Base-by-base conservation (phyloP, 1,140 invertebrate genomes). In the Potamilus streckersoni region DNA sequence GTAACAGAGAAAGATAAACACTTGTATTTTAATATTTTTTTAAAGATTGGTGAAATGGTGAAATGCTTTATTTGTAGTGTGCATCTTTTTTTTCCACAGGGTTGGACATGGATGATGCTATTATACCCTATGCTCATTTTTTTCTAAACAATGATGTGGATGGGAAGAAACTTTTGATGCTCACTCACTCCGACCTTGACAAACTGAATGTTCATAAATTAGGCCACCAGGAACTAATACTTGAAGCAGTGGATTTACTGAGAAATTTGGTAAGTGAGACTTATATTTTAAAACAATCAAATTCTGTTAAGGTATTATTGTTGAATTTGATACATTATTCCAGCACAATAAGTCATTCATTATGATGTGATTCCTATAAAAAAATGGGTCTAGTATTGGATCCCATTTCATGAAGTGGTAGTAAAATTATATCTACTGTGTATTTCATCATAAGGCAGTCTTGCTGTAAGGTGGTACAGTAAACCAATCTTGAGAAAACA, bases 201-300 rank as follows among this genome's bases (percentile, higher is more conserved):
- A 93, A 95, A 86, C 91, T 98, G 58, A 94, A 95, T 59, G 93
- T 98, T 78, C 90, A 92, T 62, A 94, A 95, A 84, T 93, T 98
- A 76, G 96, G 96, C 8, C 96, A 97, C 87, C 97, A 98, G 90
- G 97, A 98, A 89, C 92, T 97, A 65, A 93, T 98, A 78, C 90
- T 98, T 70, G 96, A 97, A 91, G 95, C 95, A 66, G 94, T 97
- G 12, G 96, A 97, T 84, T 94, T 95, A 81, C 91, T 98, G 19
- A 91, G 94, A 84, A 95, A 95, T 90, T 95, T 97, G 91, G 95
- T 96, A 92, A 92, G 93, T 92, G 4, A 71, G n/a, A n/a, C n/a
- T 56, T 12, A 2, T 59, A 49, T 65, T 49, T 6, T 49, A 8
- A 49, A 49, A 0, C 38, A 49, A 49, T 8, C 38, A 49, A 8